phyloP scores from a whole-genome alignment of 2,888 invertebrate genomes.

The Pelosia muscerda region DNA sequence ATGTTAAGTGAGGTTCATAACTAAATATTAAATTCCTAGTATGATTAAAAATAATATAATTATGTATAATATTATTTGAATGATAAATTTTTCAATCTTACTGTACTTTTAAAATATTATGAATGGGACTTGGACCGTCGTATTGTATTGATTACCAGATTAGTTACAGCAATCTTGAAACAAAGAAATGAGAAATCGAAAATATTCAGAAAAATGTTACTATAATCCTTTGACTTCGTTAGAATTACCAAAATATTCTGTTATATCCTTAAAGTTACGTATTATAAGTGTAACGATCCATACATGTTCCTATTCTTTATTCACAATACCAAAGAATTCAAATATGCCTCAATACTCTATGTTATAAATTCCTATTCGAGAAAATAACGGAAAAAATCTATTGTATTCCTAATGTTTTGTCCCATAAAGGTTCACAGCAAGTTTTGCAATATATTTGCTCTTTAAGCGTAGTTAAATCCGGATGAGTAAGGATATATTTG shows the following conservation, averaged over 20 bases:
- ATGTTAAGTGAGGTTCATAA: too few relatives aligned
- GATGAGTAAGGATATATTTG: conserved; percentile 18
- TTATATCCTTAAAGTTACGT: conserved; percentile 16
- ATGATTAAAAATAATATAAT: too few relatives aligned
- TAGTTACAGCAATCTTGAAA: too few relatives aligned
- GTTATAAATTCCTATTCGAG: conserved; percentile 35
- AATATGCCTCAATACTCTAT: conserved; percentile 32
- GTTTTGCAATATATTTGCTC: conserved; percentile 34
- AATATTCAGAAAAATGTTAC: too few relatives aligned
- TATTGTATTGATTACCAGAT: too few relatives aligned
- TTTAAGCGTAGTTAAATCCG: conserved; percentile 32
- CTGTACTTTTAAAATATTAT: too few relatives aligned
- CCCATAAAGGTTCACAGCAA: conserved; percentile 24
- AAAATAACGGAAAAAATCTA: conserved; percentile 32
- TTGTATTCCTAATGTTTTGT: conserved; percentile 29
- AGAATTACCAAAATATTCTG: conserved; percentile 14
- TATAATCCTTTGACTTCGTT: too few relatives aligned
- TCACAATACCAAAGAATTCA: conserved; percentile 34
- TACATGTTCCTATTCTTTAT: conserved; percentile 28
- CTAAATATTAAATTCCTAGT: too few relatives aligned
- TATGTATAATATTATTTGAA: too few relatives aligned
- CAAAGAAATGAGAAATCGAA: too few relatives aligned
- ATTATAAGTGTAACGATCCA: conserved; percentile 29
- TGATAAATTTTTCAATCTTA: too few relatives aligned
- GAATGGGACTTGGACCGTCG: too few relatives aligned